Evolutionary conservation across 2,888 invertebrate species (phyloP).

Genomic region (Ptychoptera contaminata): DNA sequence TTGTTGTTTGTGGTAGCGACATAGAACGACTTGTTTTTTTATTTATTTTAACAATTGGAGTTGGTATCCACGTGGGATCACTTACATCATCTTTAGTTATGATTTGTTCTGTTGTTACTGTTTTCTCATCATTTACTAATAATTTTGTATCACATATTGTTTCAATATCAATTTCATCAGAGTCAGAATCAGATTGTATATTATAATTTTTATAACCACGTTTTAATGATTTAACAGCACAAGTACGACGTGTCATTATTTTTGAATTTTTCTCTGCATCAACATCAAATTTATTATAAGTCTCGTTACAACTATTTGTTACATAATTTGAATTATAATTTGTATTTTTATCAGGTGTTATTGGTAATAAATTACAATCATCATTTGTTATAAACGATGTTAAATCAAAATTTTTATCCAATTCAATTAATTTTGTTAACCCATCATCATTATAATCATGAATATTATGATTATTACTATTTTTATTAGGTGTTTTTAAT

Average conservation of each 20-base stretch:
- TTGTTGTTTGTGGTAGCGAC: neutral
- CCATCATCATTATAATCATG: neutral
- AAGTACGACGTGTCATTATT: neutral
- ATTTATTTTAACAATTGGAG: neutral
- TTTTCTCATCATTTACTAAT: neutral
- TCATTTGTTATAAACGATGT: constrained; percentile 29
- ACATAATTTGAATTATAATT: neutral
- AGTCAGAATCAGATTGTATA: constrained; percentile 15
- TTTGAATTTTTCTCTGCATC: neutral
- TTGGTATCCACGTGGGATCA: constrained; percentile 27
- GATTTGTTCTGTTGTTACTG: constrained; percentile 10
- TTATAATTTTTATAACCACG: constrained; percentile 2
- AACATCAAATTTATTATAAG: neutral
- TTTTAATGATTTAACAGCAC: neutral
- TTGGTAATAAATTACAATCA: constrained; percentile 16
- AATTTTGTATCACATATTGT: constrained; percentile 18
- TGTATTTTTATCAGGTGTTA: neutral
- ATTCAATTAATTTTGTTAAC: constrained; percentile 1
- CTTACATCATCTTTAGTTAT: constrained; percentile 21
- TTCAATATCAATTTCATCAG: constrained; percentile 28
- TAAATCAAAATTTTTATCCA: constrained; percentile 23
- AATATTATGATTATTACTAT: neutral
- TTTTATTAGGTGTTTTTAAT: constrained; percentile 1
- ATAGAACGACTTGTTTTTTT: neutral
- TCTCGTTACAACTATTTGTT: neutral